A percentile compares a stretch with the other conserved stretches of the same genome.
Evolutionary conservation across 2,888 invertebrate genomes (phyloP).

Genomic region (Drosophila basisetae): DNA sequence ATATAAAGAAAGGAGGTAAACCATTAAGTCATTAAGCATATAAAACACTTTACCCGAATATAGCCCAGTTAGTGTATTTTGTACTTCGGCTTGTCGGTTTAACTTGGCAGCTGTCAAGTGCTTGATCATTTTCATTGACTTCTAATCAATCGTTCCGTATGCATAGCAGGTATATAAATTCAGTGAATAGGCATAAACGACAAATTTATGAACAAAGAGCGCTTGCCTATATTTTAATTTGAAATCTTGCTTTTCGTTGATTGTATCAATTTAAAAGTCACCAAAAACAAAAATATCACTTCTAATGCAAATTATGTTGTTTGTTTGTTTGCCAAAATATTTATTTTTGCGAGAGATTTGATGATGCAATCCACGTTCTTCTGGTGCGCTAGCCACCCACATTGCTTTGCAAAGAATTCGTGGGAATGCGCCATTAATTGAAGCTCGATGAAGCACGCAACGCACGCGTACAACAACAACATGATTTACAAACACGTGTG

Average conservation of each 20-base stretch:
- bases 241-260: conserved; percentile 34
- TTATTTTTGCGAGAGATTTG: conserved; percentile 8
- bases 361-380: conserved; percentile 39
- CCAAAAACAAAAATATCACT: conserved; percentile 26
- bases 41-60: background rate
- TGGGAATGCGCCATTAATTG: conserved; percentile 57
- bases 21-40: background rate
- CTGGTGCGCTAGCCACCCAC: conserved; percentile 57
- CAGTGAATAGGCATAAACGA: conserved; percentile 48
- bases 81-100: background rate
- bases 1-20: background rate
- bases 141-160: conserved; percentile 57
- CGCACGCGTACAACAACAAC: conserved; percentile 41
- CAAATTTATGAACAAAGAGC: conserved; percentile 60
- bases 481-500: conserved; percentile 1
- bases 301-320: conserved; percentile 51
- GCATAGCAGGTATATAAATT: conserved; percentile 30
- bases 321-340: conserved; percentile 55
- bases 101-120: background rate
- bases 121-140: conserved; percentile 24
- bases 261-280: conserved; percentile 45
- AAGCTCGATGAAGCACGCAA: conserved; percentile 48
- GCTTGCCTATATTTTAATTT: conserved; percentile 45
- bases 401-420: conserved; percentile 40
- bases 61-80: conserved; percentile 19